Evolutionary conservation across 2,113 vertebrate genomes (phyloP), one percentile per base, ranked within the genome.

Genomic region (Chiloscyllium plagiosum): DNA sequence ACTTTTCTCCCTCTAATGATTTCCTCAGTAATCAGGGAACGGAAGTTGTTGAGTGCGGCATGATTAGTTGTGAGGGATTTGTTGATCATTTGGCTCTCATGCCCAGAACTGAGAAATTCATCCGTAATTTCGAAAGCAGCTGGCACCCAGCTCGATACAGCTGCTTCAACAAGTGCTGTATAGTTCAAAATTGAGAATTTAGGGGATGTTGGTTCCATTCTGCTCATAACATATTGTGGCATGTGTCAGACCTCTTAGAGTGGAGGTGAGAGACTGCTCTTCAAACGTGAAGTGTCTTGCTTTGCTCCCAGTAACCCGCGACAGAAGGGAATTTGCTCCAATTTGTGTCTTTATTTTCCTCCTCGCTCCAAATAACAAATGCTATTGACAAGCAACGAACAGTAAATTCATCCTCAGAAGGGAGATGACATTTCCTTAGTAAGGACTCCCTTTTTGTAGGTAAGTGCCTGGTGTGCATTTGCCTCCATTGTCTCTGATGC

Each of bases 21-120:
- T 98, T 99, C 98, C 98, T 98, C 97, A 96, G 98, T 98, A 98
- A 98, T 99, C 98, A 98, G 97, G 96, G 96, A 97, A 97, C 96
- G 97, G 98, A 98, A 98, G 98, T 98, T 97, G 97, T 98, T 98
- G 98, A 98, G 97, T 97, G 97, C 96, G 96, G 97, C 97, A 97
- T 97, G 98, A 98, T 98, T 96, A 92, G 97, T 97, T 97, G 97
- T 97, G 97, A 98, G 97, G 98, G 97, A 98, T 98, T 98, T 97
- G 96, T 97, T 97, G 97, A 98, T 98, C 97, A 97, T 97, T 98
- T 97, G 87, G 96, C 97, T 98, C 97, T 97, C 96, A 86, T 97
- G 98, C 97, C 97, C 97, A 72, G 94, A 76, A 24, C 69, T 95
- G 69, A 72, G 66, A 90, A 56, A 52, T 72, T n/a, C 47, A 96